Conservation (phyloP, 37 sponge, comb jelly and placozoan genomes). For the Aplysina aerophoba region DNA sequence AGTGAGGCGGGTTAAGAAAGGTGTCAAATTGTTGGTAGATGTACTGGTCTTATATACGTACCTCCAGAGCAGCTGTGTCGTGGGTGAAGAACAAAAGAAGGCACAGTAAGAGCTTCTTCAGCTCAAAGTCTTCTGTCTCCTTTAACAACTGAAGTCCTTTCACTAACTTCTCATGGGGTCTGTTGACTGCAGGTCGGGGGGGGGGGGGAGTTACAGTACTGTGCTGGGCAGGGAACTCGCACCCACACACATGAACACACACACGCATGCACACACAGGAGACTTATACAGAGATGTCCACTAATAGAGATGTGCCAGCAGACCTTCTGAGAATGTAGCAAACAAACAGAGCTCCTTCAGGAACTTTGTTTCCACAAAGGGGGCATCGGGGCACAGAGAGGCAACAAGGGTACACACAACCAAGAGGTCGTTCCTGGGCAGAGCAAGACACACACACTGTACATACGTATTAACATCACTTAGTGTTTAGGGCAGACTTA, state of each 20-base stretch:
- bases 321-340: conserved; percentile 60
- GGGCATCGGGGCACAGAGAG: conserved; percentile 71
- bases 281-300: not conserved
- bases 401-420: conserved; percentile 56
- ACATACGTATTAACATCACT: not conserved
- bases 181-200: conserved; percentile 30
- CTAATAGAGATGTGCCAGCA: not conserved
- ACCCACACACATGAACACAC: not conserved
- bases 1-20: too few species aligned
- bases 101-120: conserved; percentile 86
- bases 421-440: conserved; percentile 70
- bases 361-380: conserved; percentile 83
- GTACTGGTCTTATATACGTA: conserved; percentile 10
- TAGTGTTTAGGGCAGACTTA: too few species aligned
- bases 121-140: conserved; percentile 94
- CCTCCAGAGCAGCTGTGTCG: conserved; percentile 73
- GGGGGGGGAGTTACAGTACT: not conserved
- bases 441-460: not conserved
- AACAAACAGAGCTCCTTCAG: conserved; percentile 62
- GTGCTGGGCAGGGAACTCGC: too few species aligned
- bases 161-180: conserved; percentile 7
- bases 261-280: not conserved
- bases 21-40: too few species aligned
- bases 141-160: not conserved
- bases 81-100: conserved; percentile 68